phyloP scores from a whole-genome alignment of 1,140 invertebrate genomes.

The Sinella curviseta region DNA sequence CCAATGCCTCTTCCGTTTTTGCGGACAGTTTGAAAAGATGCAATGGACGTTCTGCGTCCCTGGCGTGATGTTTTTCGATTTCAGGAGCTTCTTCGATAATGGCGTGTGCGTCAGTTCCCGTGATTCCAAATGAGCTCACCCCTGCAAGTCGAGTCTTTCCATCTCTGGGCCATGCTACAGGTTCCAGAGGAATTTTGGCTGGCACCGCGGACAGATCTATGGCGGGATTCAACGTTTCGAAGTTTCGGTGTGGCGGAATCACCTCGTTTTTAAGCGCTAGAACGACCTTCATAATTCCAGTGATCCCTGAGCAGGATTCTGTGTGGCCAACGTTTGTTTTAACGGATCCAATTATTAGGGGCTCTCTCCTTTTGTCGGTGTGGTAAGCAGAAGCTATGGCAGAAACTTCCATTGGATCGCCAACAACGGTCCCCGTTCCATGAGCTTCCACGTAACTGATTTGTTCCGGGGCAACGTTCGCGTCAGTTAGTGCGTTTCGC shows the following conservation, averaged over 20 bases:
- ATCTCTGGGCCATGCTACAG: background rate
- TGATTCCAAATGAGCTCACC: conserved; percentile 18
- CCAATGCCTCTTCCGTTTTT: conserved; percentile 32
- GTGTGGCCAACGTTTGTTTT: conserved; percentile 66
- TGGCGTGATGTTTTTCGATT: background rate
- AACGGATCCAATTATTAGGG: conserved; percentile 60
- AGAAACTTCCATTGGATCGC: conserved; percentile 60
- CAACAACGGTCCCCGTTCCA: conserved; percentile 63
- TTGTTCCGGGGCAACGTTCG: conserved; percentile 56
- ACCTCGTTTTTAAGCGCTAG: background rate
- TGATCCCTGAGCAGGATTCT: conserved; percentile 51
- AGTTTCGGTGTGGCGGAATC: conserved; percentile 11
- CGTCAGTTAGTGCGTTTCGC: conserved; percentile 59
- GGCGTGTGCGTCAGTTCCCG: conserved; percentile 11
- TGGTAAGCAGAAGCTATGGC: conserved; percentile 59
- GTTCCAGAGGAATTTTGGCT: background rate
- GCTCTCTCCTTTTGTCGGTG: conserved; percentile 52
- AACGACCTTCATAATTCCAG: conserved; percentile 25
- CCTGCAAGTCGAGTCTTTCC: background rate
- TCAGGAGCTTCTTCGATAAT: conserved; percentile 15
- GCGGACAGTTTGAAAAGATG: conserved; percentile 21
- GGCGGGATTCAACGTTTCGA: background rate
- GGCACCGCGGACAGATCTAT: background rate
- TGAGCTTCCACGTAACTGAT: conserved; percentile 63
- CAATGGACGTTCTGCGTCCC: background rate